These are phyloP conservation scores for Rhinatrema bivittatum DNA, from an alignment of 2,797 vertebrate genomes.

Conservation along the genomic window DNA sequence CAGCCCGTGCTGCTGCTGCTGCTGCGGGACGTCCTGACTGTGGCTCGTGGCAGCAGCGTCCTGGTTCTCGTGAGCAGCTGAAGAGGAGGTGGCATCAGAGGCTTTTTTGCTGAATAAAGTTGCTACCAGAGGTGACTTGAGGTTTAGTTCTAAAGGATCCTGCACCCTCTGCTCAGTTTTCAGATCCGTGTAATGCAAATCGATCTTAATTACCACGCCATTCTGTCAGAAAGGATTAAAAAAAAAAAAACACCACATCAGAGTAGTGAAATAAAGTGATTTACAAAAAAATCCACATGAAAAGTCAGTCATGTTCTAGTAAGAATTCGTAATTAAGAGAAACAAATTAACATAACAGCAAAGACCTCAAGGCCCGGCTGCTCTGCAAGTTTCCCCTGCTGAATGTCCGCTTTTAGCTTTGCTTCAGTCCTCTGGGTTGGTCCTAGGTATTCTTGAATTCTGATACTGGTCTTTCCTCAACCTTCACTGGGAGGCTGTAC, in stretches of 20 bases:
- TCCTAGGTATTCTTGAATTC: too few species aligned
- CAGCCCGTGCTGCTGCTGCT: constrained; percentile 23
- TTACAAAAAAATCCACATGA: too few species aligned
- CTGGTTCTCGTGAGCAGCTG: constrained; percentile 1
- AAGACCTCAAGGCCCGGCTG: too few species aligned
- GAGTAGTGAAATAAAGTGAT: too few species aligned
- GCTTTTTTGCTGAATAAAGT: constrained; percentile 41
- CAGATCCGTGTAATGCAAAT: constrained; percentile 58
- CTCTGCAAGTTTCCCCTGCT: too few species aligned
- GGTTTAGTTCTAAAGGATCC: constrained; percentile 51
- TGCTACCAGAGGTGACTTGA: constrained; percentile 64
- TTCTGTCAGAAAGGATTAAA: constrained; percentile 24
- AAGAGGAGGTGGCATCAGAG: background rate
- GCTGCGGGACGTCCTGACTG: constrained; percentile 3
- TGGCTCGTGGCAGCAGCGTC: background rate
- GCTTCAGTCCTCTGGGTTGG: too few species aligned
- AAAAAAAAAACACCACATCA: background rate
- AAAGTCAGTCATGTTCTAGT: too few species aligned
- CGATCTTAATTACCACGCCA: constrained; percentile 57
- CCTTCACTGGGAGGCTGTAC: too few species aligned
- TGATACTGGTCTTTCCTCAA: too few species aligned
- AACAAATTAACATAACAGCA: too few species aligned
- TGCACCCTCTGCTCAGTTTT: constrained; percentile 48
- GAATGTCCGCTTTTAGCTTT: too few species aligned
- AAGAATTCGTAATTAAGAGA: too few species aligned